Evolutionary conservation across 1,140 invertebrate species (phyloP).

Genomic region (Hylaeus anthracinus): DNA sequence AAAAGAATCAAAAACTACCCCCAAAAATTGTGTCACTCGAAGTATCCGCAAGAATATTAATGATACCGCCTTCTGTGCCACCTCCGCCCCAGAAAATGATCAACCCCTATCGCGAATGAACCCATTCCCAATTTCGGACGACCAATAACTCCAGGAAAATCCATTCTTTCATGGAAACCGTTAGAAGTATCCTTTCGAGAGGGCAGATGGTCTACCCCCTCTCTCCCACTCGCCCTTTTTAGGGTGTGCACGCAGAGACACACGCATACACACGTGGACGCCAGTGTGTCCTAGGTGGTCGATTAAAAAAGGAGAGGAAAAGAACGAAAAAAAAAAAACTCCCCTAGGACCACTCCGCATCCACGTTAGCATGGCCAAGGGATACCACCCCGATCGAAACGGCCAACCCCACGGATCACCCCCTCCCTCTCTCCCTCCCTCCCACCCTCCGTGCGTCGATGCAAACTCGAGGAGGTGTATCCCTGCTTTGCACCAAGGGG

Average conservation of each 20-base stretch:
- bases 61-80: too few species aligned
- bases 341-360: constrained; percentile 55
- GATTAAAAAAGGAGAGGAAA: constrained; percentile 9
- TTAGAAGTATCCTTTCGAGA: constrained; percentile 52
- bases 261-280: background rate
- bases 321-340: constrained; percentile 45
- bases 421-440: constrained; percentile 2
- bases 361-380: constrained; percentile 58
- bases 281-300: constrained; percentile 24
- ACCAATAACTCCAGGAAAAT: constrained; percentile 8
- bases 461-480: constrained; percentile 46
- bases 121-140: background rate
- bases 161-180: constrained; percentile 19
- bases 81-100: too few species aligned
- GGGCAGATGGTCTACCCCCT: constrained; percentile 52
- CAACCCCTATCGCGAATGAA: too few species aligned
- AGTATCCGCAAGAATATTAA: too few species aligned
- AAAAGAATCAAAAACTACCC: too few species aligned
- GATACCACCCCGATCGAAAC: constrained; percentile 56
- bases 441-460: constrained; percentile 28
- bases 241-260: constrained; percentile 28
- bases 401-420: constrained; percentile 40
- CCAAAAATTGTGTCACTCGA: too few species aligned
- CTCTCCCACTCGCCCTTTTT: constrained; percentile 3
- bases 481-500: constrained; percentile 36